These are phyloP conservation scores for Drosophila meridiana DNA, from an alignment of 2,888 invertebrate genomes.

Conservation along the genomic window DNA sequence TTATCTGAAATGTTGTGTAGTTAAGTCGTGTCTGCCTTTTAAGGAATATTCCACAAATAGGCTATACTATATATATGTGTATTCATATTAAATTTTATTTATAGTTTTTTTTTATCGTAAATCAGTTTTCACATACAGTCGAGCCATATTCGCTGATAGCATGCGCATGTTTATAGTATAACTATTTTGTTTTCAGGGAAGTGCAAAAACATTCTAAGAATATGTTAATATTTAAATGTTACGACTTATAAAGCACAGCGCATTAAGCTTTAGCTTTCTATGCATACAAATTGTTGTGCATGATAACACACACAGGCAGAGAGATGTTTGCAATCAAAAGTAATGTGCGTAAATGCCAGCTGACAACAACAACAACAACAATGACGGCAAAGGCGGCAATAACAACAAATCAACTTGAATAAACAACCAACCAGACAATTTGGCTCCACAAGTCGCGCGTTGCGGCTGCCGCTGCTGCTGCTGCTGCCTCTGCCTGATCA, in stretches of 20 bases:
- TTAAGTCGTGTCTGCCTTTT: neutral
- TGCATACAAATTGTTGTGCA: conserved; percentile 56
- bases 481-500: conserved; percentile 52
- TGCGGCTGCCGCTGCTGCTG: conserved; percentile 39
- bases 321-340: conserved; percentile 13
- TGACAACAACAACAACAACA: conserved; percentile 27
- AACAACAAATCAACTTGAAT: conserved; percentile 71
- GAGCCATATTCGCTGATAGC: neutral
- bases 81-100: conserved; percentile 5
- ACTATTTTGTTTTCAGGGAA: conserved; percentile 23
- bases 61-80: neutral
- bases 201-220: conserved; percentile 42
- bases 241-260: conserved; percentile 38
- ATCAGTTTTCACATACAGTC: neutral
- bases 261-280: conserved; percentile 54
- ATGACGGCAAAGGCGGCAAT: conserved; percentile 36
- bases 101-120: neutral
- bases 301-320: conserved; percentile 41
- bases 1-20: neutral
- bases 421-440: conserved; percentile 79
- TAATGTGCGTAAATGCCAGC: conserved; percentile 53
- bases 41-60: conserved; percentile 3
- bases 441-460: conserved; percentile 73
- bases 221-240: conserved; percentile 43
- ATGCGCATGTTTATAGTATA: conserved; percentile 7